Evolutionary conservation across 2,888 invertebrate genomes (phyloP).

Genomic region (Zhengitettix transpicula): DNA sequence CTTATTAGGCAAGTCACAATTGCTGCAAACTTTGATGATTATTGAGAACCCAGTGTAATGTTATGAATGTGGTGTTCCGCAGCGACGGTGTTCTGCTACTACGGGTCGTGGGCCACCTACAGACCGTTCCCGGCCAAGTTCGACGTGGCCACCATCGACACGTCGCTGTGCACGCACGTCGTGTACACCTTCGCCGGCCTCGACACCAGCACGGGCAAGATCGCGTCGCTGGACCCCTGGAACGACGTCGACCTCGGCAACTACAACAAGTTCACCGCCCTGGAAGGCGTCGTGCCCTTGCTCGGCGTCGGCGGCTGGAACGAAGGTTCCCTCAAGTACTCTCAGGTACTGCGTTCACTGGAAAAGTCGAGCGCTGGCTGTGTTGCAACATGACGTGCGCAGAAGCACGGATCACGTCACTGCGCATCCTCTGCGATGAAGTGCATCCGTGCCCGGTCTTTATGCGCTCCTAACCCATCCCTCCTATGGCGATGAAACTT

Average conservation of each 20-base stretch:
- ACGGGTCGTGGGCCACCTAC: slow-evolving; percentile 59
- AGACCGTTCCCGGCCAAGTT: slow-evolving; percentile 45
- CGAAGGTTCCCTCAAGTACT: slow-evolving; percentile 29
- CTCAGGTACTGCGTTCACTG: slow-evolving; percentile 24
- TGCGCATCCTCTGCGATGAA: too few relatives aligned
- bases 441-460: too few relatives aligned
- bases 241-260: slow-evolving; percentile 20
- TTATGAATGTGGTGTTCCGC: too few relatives aligned
- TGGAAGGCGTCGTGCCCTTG: slow-evolving; percentile 27
- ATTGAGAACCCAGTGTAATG: too few relatives aligned
- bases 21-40: too few relatives aligned
- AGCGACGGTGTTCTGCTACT: slow-evolving; percentile 46
- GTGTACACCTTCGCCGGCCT: slow-evolving; percentile 60
- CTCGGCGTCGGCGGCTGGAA: slow-evolving; percentile 34
- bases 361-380: too few relatives aligned
- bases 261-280: slow-evolving; percentile 22
- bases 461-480: too few relatives aligned
- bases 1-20: too few relatives aligned
- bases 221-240: slow-evolving; percentile 19
- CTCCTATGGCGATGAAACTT: too few relatives aligned
- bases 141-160: slow-evolving; percentile 44
- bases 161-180: slow-evolving; percentile 53
- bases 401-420: too few relatives aligned
- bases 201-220: slow-evolving; percentile 23
- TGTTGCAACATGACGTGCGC: too few relatives aligned